Conservation (phyloP, 2,797 vertebrate species). For the Cyclopterus lumpus region DNA sequence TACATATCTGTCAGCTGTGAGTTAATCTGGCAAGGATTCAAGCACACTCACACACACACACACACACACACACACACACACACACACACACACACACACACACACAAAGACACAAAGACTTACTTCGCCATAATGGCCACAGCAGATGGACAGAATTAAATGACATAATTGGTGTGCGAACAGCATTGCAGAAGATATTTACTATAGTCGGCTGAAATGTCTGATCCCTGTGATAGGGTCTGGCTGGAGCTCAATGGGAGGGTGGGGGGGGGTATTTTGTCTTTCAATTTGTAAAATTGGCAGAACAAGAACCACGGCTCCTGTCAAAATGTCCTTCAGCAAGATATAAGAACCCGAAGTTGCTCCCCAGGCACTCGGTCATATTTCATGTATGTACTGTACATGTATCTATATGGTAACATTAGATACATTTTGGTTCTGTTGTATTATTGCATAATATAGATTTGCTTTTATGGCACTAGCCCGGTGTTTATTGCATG, state of each 20-base stretch:
- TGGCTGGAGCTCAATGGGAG: too few relatives aligned
- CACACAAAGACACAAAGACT: neutral
- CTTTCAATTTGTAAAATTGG: neutral
- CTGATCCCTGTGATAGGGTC: neutral
- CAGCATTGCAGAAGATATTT: neutral
- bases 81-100: conserved; percentile 1
- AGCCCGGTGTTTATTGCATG: conserved; percentile 21
- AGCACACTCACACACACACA: neutral
- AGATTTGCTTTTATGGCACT: neutral
- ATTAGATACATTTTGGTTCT: neutral
- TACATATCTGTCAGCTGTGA: conserved; percentile 20
- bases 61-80: neutral
- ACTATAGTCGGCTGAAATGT: neutral
- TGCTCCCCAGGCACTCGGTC: neutral
- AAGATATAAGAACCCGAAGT: neutral
- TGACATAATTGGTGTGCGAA: conserved; percentile 29
- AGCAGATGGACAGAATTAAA: conserved; percentile 40
- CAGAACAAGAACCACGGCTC: too few relatives aligned
- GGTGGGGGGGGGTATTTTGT: neutral
- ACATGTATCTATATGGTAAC: neutral
- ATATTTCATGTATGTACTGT: neutral
- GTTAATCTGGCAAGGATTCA: conserved; percentile 24
- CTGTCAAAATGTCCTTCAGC: neutral
- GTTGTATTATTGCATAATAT: conserved; percentile 4
- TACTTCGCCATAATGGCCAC: conserved; percentile 18